Conservation (phyloP, 2,888 invertebrate genomes). For the Apodemia mormo region DNA sequence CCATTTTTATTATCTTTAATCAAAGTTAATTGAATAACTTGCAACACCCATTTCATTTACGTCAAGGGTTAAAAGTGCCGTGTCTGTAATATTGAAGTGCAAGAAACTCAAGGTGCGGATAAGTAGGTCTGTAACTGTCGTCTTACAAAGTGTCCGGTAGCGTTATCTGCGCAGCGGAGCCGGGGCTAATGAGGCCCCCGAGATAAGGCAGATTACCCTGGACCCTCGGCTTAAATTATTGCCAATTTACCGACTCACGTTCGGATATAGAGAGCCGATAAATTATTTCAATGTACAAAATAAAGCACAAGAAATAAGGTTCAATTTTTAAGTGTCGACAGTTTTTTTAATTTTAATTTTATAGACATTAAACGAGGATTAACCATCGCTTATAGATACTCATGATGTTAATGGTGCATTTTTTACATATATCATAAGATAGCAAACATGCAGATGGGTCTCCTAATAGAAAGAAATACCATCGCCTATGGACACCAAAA, state of each 20-base stretch:
- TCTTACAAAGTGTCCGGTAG: conserved; percentile 16
- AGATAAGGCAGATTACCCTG: background rate
- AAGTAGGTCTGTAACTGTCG: conserved; percentile 7
- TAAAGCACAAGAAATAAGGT: background rate
- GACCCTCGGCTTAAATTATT: conserved; percentile 9
- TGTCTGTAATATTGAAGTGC: background rate
- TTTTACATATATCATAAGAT: no score
- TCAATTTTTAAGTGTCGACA: no score
- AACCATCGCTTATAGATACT: no score
- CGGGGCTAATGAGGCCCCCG: conserved; percentile 2
- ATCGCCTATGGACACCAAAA: no score
- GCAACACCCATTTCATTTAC: background rate
- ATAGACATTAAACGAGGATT: no score
- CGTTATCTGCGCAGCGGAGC: background rate
- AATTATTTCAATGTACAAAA: background rate
- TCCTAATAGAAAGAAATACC: no score
- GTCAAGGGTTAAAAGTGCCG: background rate
- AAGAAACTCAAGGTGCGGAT: background rate
- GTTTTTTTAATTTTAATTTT: no score
- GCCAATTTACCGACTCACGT: background rate
- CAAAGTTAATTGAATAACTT: no score
- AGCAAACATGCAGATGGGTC: no score
- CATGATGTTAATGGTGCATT: no score
- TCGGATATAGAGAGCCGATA: background rate
- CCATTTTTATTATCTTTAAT: no score